Evolutionary conservation across 2,797 vertebrate species (phyloP).

Genomic region (Mus spretus): DNA sequence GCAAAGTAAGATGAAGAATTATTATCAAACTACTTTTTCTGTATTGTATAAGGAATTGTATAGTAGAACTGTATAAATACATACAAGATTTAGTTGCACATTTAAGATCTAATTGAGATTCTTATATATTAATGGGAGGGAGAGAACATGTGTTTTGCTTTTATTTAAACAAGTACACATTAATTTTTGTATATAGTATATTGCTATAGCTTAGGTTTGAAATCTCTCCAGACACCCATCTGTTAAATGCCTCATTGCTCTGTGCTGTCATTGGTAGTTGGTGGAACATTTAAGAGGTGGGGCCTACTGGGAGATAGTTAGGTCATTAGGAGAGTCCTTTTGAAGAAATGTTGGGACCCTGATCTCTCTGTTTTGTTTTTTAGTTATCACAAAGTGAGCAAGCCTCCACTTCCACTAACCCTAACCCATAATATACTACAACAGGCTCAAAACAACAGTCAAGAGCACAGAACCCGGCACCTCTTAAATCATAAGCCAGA

Average conservation of each 20-base stretch:
- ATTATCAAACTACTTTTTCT: constrained; percentile 25
- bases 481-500: neutral
- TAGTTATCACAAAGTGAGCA: neutral
- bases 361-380: neutral
- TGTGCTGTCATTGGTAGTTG: neutral
- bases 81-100: neutral
- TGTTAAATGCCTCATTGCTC: neutral
- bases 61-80: constrained; percentile 5
- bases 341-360: neutral
- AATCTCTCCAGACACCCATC: neutral
- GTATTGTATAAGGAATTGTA: constrained; percentile 25
- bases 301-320: neutral
- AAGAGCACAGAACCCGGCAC: neutral
- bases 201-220: neutral
- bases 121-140: neutral
- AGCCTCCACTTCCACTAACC: neutral
- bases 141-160: neutral
- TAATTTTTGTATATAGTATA: constrained; percentile 56
- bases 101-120: constrained; percentile 27
- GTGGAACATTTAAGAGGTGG: neutral
- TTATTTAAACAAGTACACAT: neutral
- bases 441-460: neutral
- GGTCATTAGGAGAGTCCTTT: neutral
- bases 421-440: neutral
- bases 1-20: neutral